Percentiles rank a stretch among this genome's conserved stretches.
phyloP scores from a whole-genome alignment of 1,140 invertebrate genomes.

The Drosophila dunni region DNA sequence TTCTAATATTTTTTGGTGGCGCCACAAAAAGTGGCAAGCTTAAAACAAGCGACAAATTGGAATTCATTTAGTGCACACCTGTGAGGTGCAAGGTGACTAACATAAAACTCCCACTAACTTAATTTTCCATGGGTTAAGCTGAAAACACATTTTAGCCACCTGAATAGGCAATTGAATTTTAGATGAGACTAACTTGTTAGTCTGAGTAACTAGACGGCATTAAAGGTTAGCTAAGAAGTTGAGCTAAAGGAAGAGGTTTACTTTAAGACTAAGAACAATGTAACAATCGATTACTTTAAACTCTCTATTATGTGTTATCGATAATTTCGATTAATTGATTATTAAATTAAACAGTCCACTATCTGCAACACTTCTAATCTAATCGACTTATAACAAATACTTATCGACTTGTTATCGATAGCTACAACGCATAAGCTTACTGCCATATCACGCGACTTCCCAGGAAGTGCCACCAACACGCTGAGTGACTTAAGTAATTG shows the following conservation, averaged over 20 bases:
- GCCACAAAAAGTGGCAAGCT: slow-evolving; percentile 5
- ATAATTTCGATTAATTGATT: too few species aligned
- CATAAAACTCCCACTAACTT: slow-evolving; percentile 2
- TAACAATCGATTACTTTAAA: too few species aligned
- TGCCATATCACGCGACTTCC: too few species aligned
- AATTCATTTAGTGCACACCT: slow-evolving; percentile 47
- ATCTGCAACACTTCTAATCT: too few species aligned
- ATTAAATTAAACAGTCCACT: too few species aligned
- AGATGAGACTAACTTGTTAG: background rate
- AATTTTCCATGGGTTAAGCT: background rate
- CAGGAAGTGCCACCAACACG: too few species aligned
- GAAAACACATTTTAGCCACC: background rate
- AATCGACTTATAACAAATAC: too few species aligned
- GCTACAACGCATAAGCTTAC: background rate
- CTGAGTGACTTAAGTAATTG: slow-evolving; percentile 26
- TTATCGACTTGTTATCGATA: too few species aligned
- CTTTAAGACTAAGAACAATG: too few species aligned
- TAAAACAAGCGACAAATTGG: slow-evolving; percentile 43
- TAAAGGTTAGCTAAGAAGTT: background rate
- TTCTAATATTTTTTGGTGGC: slow-evolving; percentile 10
- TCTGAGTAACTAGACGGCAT: background rate
- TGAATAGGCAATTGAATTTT: slow-evolving; percentile 13
- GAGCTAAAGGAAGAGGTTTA: background rate
- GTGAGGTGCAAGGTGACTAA: slow-evolving; percentile 4
- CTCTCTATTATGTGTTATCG: too few species aligned